A percentile compares a stretch with the other conserved stretches of the same genome.
These are phyloP conservation scores for Hipposideros larvatus DNA, from an alignment of 2,797 vertebrate species.

Conservation along the genomic window DNA sequence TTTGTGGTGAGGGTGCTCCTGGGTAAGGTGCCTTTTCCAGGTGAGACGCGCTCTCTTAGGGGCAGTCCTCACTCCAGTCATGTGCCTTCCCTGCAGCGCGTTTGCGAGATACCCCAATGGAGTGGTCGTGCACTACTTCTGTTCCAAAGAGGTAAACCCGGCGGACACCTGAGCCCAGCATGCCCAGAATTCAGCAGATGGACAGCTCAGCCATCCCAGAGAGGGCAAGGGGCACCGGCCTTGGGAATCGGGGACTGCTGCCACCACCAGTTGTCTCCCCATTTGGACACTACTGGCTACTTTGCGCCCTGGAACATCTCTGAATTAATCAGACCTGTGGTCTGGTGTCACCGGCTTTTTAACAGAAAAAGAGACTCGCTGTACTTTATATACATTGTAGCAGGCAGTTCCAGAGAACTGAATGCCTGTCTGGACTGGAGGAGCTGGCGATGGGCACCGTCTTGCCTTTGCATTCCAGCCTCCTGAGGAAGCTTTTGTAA, in stretches of 20 bases:
- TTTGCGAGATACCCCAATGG: constrained; percentile 98
- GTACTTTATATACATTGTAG: constrained; percentile 13
- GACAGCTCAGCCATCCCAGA: constrained; percentile 58
- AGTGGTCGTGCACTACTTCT: constrained; percentile 99
- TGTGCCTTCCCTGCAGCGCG: constrained; percentile 90
- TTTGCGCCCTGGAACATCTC: constrained; percentile 68
- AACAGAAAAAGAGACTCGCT: constrained; percentile 70
- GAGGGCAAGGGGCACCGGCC: constrained; percentile 40
- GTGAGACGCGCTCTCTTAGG: neutral
- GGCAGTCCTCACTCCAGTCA: neutral
- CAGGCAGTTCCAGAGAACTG: constrained; percentile 47
- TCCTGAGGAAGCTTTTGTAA: constrained; percentile 15
- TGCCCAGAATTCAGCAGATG: neutral
- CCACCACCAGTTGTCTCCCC: constrained; percentile 58
- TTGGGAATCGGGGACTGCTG: constrained; percentile 7
- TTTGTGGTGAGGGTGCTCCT: neutral
- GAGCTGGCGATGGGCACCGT: neutral
- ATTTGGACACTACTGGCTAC: constrained; percentile 74
- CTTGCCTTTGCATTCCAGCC: constrained; percentile 48
- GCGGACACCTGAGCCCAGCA: constrained; percentile 87
- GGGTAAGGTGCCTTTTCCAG: neutral
- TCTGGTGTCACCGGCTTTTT: constrained; percentile 69
- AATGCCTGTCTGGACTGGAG: constrained; percentile 38
- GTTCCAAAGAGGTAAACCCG: constrained; percentile 95
- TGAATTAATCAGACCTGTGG: constrained; percentile 72